phyloP scores from a whole-genome alignment of 2,888 invertebrate genomes.

The Plebejus melissa region DNA sequence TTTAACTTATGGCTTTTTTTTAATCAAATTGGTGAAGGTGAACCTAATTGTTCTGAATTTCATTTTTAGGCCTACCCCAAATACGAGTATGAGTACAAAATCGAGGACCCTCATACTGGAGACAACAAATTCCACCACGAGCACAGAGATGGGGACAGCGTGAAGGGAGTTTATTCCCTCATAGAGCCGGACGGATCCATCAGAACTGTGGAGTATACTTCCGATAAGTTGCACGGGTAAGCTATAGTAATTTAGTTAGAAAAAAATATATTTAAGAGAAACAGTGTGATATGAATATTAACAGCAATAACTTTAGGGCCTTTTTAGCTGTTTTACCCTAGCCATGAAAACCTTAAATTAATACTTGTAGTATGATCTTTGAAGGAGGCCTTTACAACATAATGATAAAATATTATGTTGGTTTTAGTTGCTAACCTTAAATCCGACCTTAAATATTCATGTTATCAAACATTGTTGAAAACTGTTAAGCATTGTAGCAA shows the following conservation, averaged over 20 bases:
- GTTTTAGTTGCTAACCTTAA: too few relatives aligned
- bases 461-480: too few relatives aligned
- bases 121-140: constrained; percentile 81
- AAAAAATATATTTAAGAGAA: neutral
- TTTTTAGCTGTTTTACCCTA: too few relatives aligned
- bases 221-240: constrained; percentile 79
- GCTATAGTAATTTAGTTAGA: constrained; percentile 29
- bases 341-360: too few relatives aligned
- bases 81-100: constrained; percentile 80
- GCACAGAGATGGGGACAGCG: constrained; percentile 80
- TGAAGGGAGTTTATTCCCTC: constrained; percentile 81
- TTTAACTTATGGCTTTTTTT: neutral
- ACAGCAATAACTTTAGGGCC: too few relatives aligned
- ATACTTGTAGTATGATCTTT: too few relatives aligned
- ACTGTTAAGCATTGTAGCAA: too few relatives aligned
- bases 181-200: constrained; percentile 80
- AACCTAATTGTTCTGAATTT: neutral
- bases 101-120: constrained; percentile 81
- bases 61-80: constrained; percentile 72
- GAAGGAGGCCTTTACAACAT: too few relatives aligned
- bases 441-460: too few relatives aligned
- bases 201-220: constrained; percentile 80
- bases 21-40: neutral
- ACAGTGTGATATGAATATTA: neutral
- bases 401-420: too few relatives aligned